Evolutionary conservation across 2,888 invertebrate genomes (phyloP), one percentile per base, ranked within the genome.

Genomic region (Mamestra brassicae): DNA sequence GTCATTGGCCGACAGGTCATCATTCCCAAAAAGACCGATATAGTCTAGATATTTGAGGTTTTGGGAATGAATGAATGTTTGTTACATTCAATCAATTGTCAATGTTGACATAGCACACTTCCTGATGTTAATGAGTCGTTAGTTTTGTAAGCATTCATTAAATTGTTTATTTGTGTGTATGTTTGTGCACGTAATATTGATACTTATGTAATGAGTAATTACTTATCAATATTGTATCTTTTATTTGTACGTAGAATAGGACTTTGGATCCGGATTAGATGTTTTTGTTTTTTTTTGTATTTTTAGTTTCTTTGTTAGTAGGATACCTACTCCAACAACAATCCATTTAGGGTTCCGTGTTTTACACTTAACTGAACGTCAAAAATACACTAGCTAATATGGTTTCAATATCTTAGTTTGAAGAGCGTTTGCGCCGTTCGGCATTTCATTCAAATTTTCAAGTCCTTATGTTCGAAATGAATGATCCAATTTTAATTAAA

Each of bases 211-310:
- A 50, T 64, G 15, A 50, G 34, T 60, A 47, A 54, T 73, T 52
- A 65, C 2, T 71, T 58, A 63, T 57, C 36, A 47, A 47, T 36
- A n/a, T 45, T 3, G 6, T 42, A 55, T 62, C 13, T 55, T 55
- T 68, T 45, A 50, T 26, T 63, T 74, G 15, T n/a, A 8, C 10
- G 15, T 50, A 17, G 7, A 17, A 3, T 13, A 13, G 15, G 52
- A 71, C 64, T 77, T 79, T 71, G 63, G 3, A 64, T 11, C 36
- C 1, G 10, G 54, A 78, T 26, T 11, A 15, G 8, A 5, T 38
- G 38, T 38, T 38, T 26, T 26, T 26, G 26, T 26, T 26, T 26
- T 26, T 26, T 26, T 26, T 26, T 26, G 26, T 26, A 26, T 26
- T 26, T 26, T 26, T 26, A 26, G 26, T 26, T 26, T 26, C 26